Conservation (phyloP, 2,797 vertebrate genomes). For the Dryobates pubescens region DNA sequence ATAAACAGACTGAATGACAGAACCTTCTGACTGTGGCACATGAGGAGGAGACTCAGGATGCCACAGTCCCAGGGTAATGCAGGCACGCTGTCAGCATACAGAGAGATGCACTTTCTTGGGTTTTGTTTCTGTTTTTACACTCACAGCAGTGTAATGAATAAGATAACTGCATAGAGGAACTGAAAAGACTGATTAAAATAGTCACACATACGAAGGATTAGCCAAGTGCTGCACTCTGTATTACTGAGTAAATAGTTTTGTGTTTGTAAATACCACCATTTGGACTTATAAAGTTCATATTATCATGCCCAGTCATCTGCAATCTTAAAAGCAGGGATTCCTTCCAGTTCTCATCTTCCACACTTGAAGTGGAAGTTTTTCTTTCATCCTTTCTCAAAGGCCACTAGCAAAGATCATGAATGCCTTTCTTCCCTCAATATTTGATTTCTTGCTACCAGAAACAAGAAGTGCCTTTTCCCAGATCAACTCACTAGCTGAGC, state of each 20-base stretch:
- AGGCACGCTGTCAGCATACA: background rate
- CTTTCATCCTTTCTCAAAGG: background rate
- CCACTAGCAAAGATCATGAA: background rate
- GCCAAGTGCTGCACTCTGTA: background rate
- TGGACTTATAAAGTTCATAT: background rate
- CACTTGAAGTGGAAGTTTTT: background rate
- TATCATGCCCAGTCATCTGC: background rate
- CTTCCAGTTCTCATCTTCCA: background rate
- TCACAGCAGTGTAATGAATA: background rate
- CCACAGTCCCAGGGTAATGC: background rate
- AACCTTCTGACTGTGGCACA: background rate
- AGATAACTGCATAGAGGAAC: background rate
- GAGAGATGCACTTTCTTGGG: too few relatives aligned
- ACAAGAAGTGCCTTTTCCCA: background rate
- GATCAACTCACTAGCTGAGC: background rate
- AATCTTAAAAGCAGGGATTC: background rate
- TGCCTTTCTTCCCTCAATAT: background rate
- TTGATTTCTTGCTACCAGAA: background rate
- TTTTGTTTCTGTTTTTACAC: background rate
- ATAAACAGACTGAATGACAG: background rate
- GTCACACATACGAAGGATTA: background rate
- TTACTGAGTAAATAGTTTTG: background rate
- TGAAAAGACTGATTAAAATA: background rate
- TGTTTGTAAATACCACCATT: background rate
- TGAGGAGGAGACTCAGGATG: background rate